Base-by-base conservation (phyloP, 2,797 vertebrate species). In the Lindbergichthys nudifrons region DNA sequence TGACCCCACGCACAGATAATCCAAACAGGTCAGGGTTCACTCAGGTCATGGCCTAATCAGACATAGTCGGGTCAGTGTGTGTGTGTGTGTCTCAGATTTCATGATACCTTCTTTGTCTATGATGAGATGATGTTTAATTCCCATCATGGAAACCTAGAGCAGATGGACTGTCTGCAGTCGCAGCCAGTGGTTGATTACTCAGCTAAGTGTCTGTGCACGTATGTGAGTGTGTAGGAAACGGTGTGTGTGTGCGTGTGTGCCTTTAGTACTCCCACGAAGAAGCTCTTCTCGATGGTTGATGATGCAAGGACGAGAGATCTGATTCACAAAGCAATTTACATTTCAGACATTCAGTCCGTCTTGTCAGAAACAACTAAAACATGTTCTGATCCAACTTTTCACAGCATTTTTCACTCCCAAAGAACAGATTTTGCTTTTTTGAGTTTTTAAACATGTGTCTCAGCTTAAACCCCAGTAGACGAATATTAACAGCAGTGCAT, bases 1-100 rank as follows among this genome's bases (percentile, higher is more conserved):
- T 83, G 79, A 78, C 75, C 82, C 69, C 72, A 70, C 65, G 70
- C 76, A 73, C 26, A 70, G 76, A 82, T 80, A 77, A 82, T 86
- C 75, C 68, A 86, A 87, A 82, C 73, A 61, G 72, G 70, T 75
- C 61, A 82, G 26, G 61, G 83, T 79, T 84, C 70, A 70, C 16
- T 19, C 42, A 66, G 87, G 85, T 81, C 85, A 77, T 6, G 57
- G 85, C 69, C 72, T 87, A 82, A 87, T 91, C 73, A 87, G 82
- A 83, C 77, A 50, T 53, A 70, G 7, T 48, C 63, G 65, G 56
- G 68, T 45, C 23, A 56, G 60, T 61, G 72, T 61, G 65, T 57
- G 47, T 57, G 47, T 47, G 50, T 52, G 58, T 65, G 58, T 58
- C 45, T 60, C 63, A 70, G 61, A 76, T 73, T 79, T 69, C 70